Evolutionary conservation across 2,113 vertebrate genomes (phyloP).

Genomic region (Excalfactoria chinensis): DNA sequence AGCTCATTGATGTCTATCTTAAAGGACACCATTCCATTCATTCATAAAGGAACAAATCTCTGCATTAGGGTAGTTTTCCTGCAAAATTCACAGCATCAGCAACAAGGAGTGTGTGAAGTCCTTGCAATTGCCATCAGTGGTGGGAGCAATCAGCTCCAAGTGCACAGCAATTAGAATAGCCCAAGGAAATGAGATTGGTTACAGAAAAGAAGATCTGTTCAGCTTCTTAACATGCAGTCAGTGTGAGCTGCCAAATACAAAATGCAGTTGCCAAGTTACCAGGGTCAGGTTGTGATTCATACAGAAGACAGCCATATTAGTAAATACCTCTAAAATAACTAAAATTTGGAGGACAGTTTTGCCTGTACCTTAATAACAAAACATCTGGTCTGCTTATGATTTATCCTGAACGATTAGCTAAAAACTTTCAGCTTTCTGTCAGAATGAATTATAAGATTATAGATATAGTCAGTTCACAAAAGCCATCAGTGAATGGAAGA

Average conservation of each 20-base stretch:
- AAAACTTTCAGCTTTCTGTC: neutral
- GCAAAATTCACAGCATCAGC: neutral
- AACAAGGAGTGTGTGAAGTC: neutral
- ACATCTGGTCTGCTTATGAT: neutral
- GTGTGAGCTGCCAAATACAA: neutral
- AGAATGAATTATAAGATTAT: neutral
- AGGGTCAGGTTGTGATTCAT: neutral
- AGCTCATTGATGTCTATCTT: neutral
- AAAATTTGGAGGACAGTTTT: neutral
- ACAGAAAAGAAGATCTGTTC: neutral
- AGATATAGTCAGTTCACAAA: neutral
- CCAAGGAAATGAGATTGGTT: neutral
- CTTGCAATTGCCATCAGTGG: neutral
- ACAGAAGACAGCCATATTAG: neutral
- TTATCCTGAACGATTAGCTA: neutral
- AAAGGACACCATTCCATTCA: neutral
- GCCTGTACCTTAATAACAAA: neutral
- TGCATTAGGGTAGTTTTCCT: neutral
- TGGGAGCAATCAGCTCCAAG: neutral
- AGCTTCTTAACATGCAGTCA: neutral
- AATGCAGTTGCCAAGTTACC: slow-evolving; percentile 52
- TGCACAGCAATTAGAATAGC: slow-evolving; percentile 1
- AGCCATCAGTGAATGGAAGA: neutral
- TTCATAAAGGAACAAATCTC: neutral
- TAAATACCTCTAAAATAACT: neutral